Conservation (phyloP, 2,888 invertebrate species). For the Aphodius granarius region DNA sequence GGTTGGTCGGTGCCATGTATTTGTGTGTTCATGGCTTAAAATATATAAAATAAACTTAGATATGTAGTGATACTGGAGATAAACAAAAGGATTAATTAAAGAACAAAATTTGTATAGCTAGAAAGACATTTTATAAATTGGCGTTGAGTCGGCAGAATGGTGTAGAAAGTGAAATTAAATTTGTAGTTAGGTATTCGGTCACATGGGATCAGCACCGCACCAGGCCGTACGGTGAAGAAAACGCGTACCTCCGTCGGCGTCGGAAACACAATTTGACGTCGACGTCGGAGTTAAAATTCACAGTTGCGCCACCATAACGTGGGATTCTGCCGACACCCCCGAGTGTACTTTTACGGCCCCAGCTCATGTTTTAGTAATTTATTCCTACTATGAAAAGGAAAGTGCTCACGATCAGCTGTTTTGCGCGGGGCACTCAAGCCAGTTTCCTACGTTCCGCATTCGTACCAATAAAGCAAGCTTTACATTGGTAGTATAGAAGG, state of each 20-base stretch:
- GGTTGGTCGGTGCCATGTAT: too few relatives aligned
- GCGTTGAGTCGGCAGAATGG: constrained; percentile 2
- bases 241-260: constrained; percentile 4
- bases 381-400: constrained; percentile 50
- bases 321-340: constrained; percentile 48
- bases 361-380: constrained; percentile 53
- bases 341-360: constrained; percentile 50
- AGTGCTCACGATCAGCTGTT: constrained; percentile 49
- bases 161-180: constrained; percentile 9
- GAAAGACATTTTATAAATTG: background rate
- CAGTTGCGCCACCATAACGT: constrained; percentile 38
- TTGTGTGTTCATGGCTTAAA: too few relatives aligned
- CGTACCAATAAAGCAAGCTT: too few relatives aligned
- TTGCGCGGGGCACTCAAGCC: constrained; percentile 21
- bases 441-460: constrained; percentile 18
- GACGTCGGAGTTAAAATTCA: constrained; percentile 32
- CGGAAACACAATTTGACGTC: constrained; percentile 30
- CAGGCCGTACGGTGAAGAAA: background rate
- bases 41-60: too few relatives aligned
- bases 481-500: too few relatives aligned
- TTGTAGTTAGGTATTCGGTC: constrained; percentile 3
- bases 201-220: background rate
- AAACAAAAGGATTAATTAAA: background rate
- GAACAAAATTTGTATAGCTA: background rate
- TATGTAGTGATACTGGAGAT: too few relatives aligned